Conservation (phyloP, 2,797 vertebrate genomes). For the Phrynocephalus guinanensis region DNA sequence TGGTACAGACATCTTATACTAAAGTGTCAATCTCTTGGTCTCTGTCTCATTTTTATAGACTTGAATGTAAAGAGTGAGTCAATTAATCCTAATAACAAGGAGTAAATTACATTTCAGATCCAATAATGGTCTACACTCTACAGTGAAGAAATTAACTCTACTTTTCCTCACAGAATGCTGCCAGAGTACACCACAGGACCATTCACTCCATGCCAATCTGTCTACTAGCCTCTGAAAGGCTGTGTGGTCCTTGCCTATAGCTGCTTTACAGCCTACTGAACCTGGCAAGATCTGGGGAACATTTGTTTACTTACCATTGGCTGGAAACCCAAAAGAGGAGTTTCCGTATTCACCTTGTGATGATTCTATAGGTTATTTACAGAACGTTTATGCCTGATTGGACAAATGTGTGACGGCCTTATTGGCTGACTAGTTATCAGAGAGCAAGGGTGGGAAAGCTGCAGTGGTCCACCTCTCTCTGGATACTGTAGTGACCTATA, state of each 20-base stretch:
- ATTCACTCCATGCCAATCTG: slow-evolving; percentile 64
- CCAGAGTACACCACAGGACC: slow-evolving; percentile 35
- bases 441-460: neutral
- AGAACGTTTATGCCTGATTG: neutral
- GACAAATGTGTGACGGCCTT: neutral
- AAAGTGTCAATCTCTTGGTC: slow-evolving; percentile 45
- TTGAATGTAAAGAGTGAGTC: slow-evolving; percentile 34
- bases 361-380: slow-evolving; percentile 8
- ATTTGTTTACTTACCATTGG: slow-evolving; percentile 44
- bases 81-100: slow-evolving; percentile 64
- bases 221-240: slow-evolving; percentile 57
- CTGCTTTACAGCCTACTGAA: slow-evolving; percentile 56
- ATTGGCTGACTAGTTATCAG: neutral
- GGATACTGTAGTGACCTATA: too few relatives aligned
- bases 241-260: slow-evolving; percentile 34
- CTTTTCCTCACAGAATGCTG: slow-evolving; percentile 52
- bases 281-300: slow-evolving; percentile 60
- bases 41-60: slow-evolving; percentile 44
- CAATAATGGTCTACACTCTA: slow-evolving; percentile 43
- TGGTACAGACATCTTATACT: slow-evolving; percentile 50
- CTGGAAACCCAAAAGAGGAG: slow-evolving; percentile 28
- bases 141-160: slow-evolving; percentile 1
- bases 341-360: neutral
- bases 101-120: slow-evolving; percentile 60
- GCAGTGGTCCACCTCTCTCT: too few relatives aligned